A percentile compares a stretch with the other conserved stretches of the same genome.
Evolutionary conservation across 2,888 invertebrate species (phyloP).

Genomic region (Ophion slaviceki): DNA sequence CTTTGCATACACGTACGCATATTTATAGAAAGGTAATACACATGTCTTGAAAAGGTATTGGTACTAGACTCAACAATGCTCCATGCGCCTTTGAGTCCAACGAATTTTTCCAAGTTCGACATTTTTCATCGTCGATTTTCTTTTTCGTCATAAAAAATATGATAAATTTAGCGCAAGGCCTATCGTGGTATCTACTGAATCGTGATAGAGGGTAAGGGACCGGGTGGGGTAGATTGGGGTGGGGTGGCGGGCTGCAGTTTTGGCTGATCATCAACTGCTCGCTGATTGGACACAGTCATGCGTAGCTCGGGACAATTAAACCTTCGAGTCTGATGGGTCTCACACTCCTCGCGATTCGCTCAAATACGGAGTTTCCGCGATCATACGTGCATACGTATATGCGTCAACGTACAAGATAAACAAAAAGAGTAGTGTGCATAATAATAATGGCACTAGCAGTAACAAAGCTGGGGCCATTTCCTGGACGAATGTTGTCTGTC

Average conservation of each 20-base stretch:
- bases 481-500: conserved; percentile 5
- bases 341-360: conserved; percentile 33
- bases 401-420: background rate
- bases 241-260: conserved; percentile 28
- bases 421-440: background rate
- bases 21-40: no score
- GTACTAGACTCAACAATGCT: background rate
- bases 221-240: background rate
- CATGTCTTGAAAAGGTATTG: background rate
- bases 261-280: conserved; percentile 64
- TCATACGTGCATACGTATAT: background rate
- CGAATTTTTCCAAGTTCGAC: no score
- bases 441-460: background rate
- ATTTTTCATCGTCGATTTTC: no score
- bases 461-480: background rate
- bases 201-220: background rate
- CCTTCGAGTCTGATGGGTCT: conserved; percentile 53
- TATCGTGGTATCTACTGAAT: background rate
- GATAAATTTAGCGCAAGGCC: no score
- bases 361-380: conserved; percentile 15
- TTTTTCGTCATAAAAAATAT: no score
- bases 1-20: no score
- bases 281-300: conserved; percentile 72
- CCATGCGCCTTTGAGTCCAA: background rate
- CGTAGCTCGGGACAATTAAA: conserved; percentile 70